Percentiles rank a stretch among this genome's conserved stretches.
These are phyloP conservation scores for Charanyca ferruginea DNA, from an alignment of 2,888 invertebrate genomes.

Conservation along the genomic window DNA sequence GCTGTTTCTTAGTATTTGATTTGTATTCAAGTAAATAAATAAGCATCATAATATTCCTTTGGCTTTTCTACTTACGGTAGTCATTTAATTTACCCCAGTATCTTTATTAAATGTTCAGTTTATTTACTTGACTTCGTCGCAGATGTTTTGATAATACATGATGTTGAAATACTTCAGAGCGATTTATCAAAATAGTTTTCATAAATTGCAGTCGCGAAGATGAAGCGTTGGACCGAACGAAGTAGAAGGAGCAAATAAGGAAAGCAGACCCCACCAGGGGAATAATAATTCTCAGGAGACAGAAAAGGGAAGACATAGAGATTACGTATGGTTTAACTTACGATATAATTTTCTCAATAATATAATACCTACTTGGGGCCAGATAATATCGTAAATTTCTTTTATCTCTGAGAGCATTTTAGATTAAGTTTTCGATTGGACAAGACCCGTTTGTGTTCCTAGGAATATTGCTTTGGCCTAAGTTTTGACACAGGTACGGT, in stretches of 20 bases:
- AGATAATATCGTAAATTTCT: slow-evolving; percentile 51
- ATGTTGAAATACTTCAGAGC: slow-evolving; percentile 2
- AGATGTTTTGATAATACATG: slow-evolving; percentile 4
- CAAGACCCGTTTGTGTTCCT: slow-evolving; percentile 36
- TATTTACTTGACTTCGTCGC: slow-evolving; percentile 13
- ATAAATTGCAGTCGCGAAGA: slow-evolving; percentile 52
- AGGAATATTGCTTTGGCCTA: slow-evolving; percentile 41
- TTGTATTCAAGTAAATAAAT: slow-evolving; percentile 35
- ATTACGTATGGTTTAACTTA: slow-evolving; percentile 55
- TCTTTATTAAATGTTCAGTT: slow-evolving; percentile 7
- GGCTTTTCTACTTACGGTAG: slow-evolving; percentile 1
- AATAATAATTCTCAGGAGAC: slow-evolving; percentile 58
- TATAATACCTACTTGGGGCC: slow-evolving; percentile 33
- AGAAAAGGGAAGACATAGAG: slow-evolving; percentile 51
- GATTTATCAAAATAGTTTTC: slow-evolving; percentile 36
- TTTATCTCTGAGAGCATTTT: slow-evolving; percentile 28
- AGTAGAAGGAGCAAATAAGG: slow-evolving; percentile 57
- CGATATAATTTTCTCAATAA: slow-evolving; percentile 53
- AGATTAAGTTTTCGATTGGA: slow-evolving; percentile 51
- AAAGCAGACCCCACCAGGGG: slow-evolving; percentile 55
- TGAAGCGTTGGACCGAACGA: slow-evolving; percentile 45
- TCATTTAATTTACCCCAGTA: slow-evolving; percentile 35
- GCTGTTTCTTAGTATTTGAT: slow-evolving; percentile 19
- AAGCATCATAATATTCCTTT: slow-evolving; percentile 14
- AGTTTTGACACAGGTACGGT: slow-evolving; percentile 24